Conservation (phyloP, 2,888 invertebrate species). For the Ceriagrion tenellum region DNA sequence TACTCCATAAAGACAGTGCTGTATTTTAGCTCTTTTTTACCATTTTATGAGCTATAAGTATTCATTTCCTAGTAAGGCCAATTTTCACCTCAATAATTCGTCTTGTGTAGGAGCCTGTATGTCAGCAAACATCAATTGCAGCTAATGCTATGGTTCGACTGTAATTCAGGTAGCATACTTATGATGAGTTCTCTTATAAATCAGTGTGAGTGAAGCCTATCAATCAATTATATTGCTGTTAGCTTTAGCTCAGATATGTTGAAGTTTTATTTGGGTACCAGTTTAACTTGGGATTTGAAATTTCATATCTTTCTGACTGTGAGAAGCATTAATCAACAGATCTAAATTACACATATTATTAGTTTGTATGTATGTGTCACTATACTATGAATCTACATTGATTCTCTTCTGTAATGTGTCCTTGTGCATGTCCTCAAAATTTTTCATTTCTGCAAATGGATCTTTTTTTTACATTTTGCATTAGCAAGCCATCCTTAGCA, state of each 20-base stretch:
- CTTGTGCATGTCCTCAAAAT: neutral
- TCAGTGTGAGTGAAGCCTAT: too few relatives aligned
- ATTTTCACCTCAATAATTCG: too few relatives aligned
- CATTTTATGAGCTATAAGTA: too few relatives aligned
- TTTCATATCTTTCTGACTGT: neutral
- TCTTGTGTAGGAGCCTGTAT: too few relatives aligned
- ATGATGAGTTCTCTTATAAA: too few relatives aligned
- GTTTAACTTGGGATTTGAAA: neutral
- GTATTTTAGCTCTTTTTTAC: too few relatives aligned
- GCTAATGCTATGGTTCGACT: too few relatives aligned
- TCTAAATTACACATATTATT: neutral
- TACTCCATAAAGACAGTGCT: too few relatives aligned
- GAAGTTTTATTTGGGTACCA: neutral
- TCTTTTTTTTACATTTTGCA: neutral
- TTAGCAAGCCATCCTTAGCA: neutral
- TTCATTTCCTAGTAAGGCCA: too few relatives aligned
- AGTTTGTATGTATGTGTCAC: neutral
- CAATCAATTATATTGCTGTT: too few relatives aligned
- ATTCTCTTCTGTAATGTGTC: neutral
- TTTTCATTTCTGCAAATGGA: neutral
- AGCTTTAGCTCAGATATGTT: neutral
- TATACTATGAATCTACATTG: neutral
- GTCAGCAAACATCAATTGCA: too few relatives aligned
- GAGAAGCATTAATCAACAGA: conserved; percentile 39
- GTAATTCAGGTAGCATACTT: too few relatives aligned